Evolutionary conservation across 1,140 invertebrate species (phyloP).

Genomic region (Harlomillsia oculata): DNA sequence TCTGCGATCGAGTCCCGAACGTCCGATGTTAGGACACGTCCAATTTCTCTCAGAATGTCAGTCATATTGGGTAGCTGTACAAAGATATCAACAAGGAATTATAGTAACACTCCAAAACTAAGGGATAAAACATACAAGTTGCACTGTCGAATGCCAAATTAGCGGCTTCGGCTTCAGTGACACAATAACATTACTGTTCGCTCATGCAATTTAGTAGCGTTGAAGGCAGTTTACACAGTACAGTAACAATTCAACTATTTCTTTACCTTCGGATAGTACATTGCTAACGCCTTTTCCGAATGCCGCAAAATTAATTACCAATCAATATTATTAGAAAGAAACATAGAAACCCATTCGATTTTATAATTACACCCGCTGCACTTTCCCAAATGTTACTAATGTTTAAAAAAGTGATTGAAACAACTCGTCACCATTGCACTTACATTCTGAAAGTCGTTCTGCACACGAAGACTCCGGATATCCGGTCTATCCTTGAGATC

Average conservation of each 20-base stretch:
- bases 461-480: constrained; percentile 26
- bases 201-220: no score
- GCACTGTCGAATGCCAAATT: no score
- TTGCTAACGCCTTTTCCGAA: constrained; percentile 5
- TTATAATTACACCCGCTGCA: not conserved
- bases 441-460: constrained; percentile 32
- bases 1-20: constrained; percentile 19
- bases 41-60: constrained; percentile 26
- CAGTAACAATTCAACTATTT: no score
- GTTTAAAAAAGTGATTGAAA: no score
- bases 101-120: no score
- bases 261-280: constrained; percentile 28
- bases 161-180: no score
- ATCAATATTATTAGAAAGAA: not conserved
- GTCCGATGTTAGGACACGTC: constrained; percentile 17
- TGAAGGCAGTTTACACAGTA: no score
- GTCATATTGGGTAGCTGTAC: constrained; percentile 29
- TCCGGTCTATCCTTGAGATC: constrained; percentile 27
- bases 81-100: constrained; percentile 8
- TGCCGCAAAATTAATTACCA: constrained; percentile 1
- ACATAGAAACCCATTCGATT: not conserved
- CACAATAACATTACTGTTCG: no score
- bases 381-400: not conserved
- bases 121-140: no score
- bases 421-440: not conserved